These are phyloP conservation scores for Alviniconcha strummeri DNA, from an alignment of 2,888 invertebrate genomes.

Conservation along the genomic window DNA sequence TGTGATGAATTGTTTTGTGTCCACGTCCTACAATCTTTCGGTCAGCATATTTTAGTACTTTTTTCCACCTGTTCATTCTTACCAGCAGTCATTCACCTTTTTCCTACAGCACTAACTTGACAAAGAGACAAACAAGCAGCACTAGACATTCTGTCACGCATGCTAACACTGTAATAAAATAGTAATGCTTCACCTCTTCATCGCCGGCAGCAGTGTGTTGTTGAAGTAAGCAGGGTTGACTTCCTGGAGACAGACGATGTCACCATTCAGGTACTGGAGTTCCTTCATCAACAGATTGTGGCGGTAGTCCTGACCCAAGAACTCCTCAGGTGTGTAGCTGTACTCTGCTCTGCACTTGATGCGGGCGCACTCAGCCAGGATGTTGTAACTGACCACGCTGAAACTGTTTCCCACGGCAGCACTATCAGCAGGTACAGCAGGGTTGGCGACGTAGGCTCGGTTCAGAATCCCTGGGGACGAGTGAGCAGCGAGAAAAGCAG, in stretches of 20 bases:
- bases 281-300: constrained; percentile 65
- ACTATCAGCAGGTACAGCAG: constrained; percentile 29
- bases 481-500: constrained; percentile 15
- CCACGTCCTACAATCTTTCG: too few species aligned
- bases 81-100: neutral
- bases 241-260: constrained; percentile 72
- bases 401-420: constrained; percentile 58
- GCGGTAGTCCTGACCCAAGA: constrained; percentile 58
- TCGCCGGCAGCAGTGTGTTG: constrained; percentile 51
- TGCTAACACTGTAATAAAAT: too few species aligned
- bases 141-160: neutral
- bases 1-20: too few species aligned
- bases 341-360: constrained; percentile 53
- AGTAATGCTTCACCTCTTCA: constrained; percentile 54
- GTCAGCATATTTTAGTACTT: too few species aligned
- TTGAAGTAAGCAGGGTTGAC: constrained; percentile 63
- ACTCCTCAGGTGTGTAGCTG: constrained; percentile 56
- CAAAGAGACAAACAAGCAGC: neutral
- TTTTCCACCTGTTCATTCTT: too few species aligned
- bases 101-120: too few species aligned
- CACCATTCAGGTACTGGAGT: constrained; percentile 64
- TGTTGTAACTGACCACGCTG: constrained; percentile 69
- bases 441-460: constrained; percentile 39
- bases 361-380: constrained; percentile 70
- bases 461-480: constrained; percentile 35